Conservation (phyloP, 2,888 invertebrate species). For the Scelioninae gen. 1 region DNA sequence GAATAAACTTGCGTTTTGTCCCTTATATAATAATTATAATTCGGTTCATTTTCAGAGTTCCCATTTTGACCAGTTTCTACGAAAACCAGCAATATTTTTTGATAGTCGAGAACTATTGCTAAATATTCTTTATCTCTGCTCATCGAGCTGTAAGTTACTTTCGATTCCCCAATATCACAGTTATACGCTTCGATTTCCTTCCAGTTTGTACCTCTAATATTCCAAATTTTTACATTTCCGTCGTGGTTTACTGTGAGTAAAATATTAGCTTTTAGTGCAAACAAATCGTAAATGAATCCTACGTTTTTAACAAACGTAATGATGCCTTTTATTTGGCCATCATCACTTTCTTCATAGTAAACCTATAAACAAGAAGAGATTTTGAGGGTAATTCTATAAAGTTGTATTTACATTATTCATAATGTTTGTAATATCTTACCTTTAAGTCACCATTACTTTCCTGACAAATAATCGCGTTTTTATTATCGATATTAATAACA, state of each 20-base stretch:
- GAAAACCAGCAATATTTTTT: too few species aligned
- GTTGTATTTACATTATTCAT: too few species aligned
- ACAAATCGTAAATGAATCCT: conserved; percentile 75
- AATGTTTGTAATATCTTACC: conserved; percentile 37
- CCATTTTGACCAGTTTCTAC: too few species aligned
- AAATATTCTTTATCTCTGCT: too few species aligned
- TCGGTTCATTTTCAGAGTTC: too few species aligned
- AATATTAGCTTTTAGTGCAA: conserved; percentile 73
- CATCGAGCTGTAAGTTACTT: too few species aligned
- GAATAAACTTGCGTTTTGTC: too few species aligned
- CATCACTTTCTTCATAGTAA: conserved; percentile 54
- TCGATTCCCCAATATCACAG: too few species aligned
- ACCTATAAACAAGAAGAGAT: conserved; percentile 19
- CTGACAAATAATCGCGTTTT: conserved; percentile 71
- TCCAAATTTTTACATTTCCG: conserved; percentile 76
- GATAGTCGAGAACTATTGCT: too few species aligned
- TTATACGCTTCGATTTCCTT: conserved; percentile 33
- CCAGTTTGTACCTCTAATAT: conserved; percentile 69
- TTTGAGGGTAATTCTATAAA: too few species aligned
- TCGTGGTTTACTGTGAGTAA: conserved; percentile 75
- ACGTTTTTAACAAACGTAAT: conserved; percentile 68
- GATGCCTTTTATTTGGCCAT: conserved; percentile 58
- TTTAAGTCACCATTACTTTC: conserved; percentile 58
- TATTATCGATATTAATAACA: conserved; percentile 66
- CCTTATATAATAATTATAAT: too few species aligned